A percentile compares a stretch with the other conserved stretches of the same genome.
phyloP scores from a whole-genome alignment of 2,888 invertebrate genomes.

The Flabesymbios commensalis region DNA sequence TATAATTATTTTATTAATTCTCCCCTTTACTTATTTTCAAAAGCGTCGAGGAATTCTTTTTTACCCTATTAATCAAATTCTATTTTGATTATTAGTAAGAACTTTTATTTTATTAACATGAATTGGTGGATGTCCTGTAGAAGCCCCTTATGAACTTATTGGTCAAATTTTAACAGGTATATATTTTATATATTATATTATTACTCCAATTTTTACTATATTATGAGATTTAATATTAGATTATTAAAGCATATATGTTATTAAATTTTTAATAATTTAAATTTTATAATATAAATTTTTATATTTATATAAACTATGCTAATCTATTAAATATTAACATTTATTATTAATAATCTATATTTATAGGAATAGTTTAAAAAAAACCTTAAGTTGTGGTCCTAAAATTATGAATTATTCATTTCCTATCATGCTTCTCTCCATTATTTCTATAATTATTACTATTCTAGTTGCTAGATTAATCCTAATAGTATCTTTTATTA shows the following conservation, averaged over 20 bases:
- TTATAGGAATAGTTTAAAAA: too few relatives aligned
- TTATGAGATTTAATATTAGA: slow-evolving; percentile 5
- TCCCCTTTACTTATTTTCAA: slow-evolving; percentile 66
- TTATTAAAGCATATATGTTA: too few relatives aligned
- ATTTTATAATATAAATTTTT: too few relatives aligned
- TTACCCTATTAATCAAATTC: slow-evolving; percentile 63
- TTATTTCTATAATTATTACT: slow-evolving; percentile 2
- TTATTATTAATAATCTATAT: too few relatives aligned
- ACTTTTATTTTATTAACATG: slow-evolving; percentile 72
- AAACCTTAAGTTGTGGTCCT: too few relatives aligned
- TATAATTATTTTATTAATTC: slow-evolving; percentile 71
- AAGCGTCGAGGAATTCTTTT: slow-evolving; percentile 65
- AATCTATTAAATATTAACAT: too few relatives aligned
- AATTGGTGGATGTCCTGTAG: slow-evolving; percentile 73
- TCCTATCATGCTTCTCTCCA: slow-evolving; percentile 1
- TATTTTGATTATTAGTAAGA: slow-evolving; percentile 66
- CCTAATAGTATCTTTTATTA: slow-evolving; percentile 8
- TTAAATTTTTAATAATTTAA: too few relatives aligned
- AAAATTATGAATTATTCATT: too few relatives aligned
- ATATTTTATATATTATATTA: slow-evolving; percentile 29
- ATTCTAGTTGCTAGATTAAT: slow-evolving; percentile 12
- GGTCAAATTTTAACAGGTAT: slow-evolving; percentile 34
- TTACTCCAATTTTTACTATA: slow-evolving; percentile 3
- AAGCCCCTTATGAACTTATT: slow-evolving; percentile 66
- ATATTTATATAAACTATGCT: too few relatives aligned